Evolutionary conservation across 2,888 invertebrate species (phyloP).

Genomic region (Ypsolopha sequella): DNA sequence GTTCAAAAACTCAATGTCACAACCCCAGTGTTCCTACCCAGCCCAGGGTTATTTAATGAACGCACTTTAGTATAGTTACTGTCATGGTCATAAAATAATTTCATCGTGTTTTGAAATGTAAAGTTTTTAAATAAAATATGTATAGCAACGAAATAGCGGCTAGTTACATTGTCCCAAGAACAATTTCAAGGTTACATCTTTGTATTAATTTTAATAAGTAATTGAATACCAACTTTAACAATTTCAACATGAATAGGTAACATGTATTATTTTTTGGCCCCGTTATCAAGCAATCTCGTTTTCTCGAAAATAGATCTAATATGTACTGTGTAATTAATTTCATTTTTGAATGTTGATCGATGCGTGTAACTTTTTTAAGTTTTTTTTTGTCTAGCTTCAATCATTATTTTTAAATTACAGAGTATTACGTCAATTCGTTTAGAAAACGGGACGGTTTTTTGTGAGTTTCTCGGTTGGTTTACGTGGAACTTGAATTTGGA

Average conservation of each 20-base stretch:
- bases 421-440: constrained; percentile 54
- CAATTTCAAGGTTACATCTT: constrained; percentile 39
- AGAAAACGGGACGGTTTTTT: constrained; percentile 47
- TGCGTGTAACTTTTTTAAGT: constrained; percentile 45
- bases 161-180: constrained; percentile 21
- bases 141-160: too few relatives aligned
- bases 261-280: constrained; percentile 42
- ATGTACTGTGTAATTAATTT: constrained; percentile 62
- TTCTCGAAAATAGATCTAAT: constrained; percentile 67
- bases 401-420: constrained; percentile 64
- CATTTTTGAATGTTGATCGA: constrained; percentile 47
- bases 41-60: too few relatives aligned
- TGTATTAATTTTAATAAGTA: constrained; percentile 62
- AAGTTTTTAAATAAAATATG: too few relatives aligned
- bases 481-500: constrained; percentile 28
- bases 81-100: too few relatives aligned
- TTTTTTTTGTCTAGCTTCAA: constrained; percentile 30
- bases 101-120: too few relatives aligned
- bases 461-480: constrained; percentile 32
- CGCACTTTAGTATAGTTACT: too few relatives aligned
- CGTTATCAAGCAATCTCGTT: constrained; percentile 58
- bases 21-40: too few relatives aligned
- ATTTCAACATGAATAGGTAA: constrained; percentile 61
- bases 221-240: constrained; percentile 60
- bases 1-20: too few relatives aligned